A percentile compares a stretch with the other conserved stretches of the same genome.
phyloP scores from a whole-genome alignment of 2,113 vertebrate species.

The Charina bottae region DNA sequence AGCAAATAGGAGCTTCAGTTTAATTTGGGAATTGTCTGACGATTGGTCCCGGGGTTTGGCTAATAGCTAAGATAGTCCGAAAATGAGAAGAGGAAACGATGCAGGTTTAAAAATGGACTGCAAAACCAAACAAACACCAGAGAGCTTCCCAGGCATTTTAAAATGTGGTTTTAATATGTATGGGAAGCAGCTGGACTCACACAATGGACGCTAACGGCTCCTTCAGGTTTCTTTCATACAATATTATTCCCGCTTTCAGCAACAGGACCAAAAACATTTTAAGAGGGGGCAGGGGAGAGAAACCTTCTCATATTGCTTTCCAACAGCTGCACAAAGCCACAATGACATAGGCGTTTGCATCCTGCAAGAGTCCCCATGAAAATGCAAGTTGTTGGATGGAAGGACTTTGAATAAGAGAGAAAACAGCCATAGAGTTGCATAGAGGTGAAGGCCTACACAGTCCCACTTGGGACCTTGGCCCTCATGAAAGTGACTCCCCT shows the following conservation, averaged over 20 bases:
- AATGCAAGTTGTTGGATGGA: conserved; percentile 52
- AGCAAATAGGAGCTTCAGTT: conserved; percentile 22
- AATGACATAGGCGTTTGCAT: conserved; percentile 46
- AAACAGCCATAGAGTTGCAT: conserved; percentile 36
- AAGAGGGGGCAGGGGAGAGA: neutral
- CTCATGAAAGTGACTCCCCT: neutral
- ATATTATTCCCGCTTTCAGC: conserved; percentile 53
- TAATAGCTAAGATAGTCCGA: conserved; percentile 49
- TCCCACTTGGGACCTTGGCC: neutral
- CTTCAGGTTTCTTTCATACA: conserved; percentile 75
- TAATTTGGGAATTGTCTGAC: conserved; percentile 41
- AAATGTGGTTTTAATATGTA: conserved; percentile 70
- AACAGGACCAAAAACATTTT: conserved; percentile 54
- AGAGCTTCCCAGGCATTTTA: conserved; percentile 72
- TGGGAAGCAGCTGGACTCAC: conserved; percentile 74
- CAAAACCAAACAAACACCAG: conserved; percentile 57
- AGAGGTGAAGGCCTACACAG: neutral
- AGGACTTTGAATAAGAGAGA: conserved; percentile 45
- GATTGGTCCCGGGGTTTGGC: conserved; percentile 10
- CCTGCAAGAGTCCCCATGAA: conserved; percentile 47
- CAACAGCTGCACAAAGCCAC: conserved; percentile 61
- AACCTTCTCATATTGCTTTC: conserved; percentile 60
- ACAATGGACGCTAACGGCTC: conserved; percentile 74
- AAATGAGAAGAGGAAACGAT: conserved; percentile 37
- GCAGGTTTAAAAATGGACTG: conserved; percentile 49